These are phyloP conservation scores for Eira barbara DNA, from an alignment of 2,113 vertebrate genomes.

Conservation along the genomic window DNA sequence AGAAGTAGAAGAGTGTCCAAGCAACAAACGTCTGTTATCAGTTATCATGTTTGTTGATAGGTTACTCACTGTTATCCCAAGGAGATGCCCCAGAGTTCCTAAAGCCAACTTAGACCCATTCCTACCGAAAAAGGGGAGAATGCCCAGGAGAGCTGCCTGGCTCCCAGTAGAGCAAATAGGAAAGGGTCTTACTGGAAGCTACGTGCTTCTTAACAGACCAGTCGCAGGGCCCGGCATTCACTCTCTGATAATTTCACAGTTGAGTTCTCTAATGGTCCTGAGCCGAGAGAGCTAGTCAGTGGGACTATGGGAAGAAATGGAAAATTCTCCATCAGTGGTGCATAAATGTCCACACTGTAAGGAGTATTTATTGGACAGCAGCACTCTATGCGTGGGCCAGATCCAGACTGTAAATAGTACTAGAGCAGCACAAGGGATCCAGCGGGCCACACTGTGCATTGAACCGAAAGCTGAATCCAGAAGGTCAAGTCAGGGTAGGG, in stretches of 20 bases:
- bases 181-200: not conserved
- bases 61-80: not conserved
- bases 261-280: slow-evolving; percentile 23
- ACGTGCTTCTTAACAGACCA: not conserved
- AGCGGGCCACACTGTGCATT: not conserved
- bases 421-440: not conserved
- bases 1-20: not conserved
- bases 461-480: not conserved
- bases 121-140: not conserved
- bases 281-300: not conserved
- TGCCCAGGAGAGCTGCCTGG: not conserved
- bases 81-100: not conserved
- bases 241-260: slow-evolving; percentile 38
- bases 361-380: slow-evolving; percentile 17
- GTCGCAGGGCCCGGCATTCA: not conserved
- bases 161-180: not conserved
- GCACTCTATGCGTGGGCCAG: not conserved
- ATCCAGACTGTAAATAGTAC: not conserved
- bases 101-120: not conserved
- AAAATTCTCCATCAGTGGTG: slow-evolving; percentile 26
- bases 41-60: not conserved
- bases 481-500: not conserved
- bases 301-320: slow-evolving; percentile 5
- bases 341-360: not conserved
- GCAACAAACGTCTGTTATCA: not conserved